phyloP scores from a whole-genome alignment of 2,888 invertebrate genomes.

The Strigamia transsilvanica region DNA sequence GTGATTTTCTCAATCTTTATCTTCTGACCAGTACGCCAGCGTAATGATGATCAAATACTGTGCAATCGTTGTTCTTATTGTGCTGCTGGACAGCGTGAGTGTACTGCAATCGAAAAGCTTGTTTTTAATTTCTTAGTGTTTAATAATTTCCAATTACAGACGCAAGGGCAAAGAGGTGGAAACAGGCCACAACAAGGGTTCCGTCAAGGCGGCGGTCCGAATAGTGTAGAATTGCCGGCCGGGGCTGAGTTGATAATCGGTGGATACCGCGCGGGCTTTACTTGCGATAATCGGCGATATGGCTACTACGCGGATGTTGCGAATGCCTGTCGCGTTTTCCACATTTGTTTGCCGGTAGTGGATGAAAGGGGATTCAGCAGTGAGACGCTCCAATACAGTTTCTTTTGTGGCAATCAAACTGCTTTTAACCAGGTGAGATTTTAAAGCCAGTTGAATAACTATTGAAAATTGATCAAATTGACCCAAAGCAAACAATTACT shows the following conservation, averaged over 20 bases:
- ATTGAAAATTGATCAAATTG: slow-evolving; percentile 1
- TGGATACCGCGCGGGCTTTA: slow-evolving; percentile 54
- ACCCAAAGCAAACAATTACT: not conserved
- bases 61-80: not conserved
- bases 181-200: not conserved
- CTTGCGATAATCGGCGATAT: slow-evolving; percentile 55
- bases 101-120: not conserved
- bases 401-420: slow-evolving; percentile 57
- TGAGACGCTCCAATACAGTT: slow-evolving; percentile 54
- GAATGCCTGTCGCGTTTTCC: slow-evolving; percentile 56
- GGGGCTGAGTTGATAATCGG: slow-evolving; percentile 56
- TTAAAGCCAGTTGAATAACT: not conserved
- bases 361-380: slow-evolving; percentile 55
- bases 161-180: not conserved
- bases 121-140: not conserved
- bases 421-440: slow-evolving; percentile 56
- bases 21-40: not conserved
- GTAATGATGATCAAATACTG: not conserved
- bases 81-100: not conserved
- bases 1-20: not conserved
- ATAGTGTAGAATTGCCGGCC: slow-evolving; percentile 52
- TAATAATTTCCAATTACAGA: not conserved
- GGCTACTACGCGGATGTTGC: slow-evolving; percentile 57
- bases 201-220: slow-evolving; percentile 33
- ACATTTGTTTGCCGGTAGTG: slow-evolving; percentile 55